These are phyloP conservation scores for Ochotona princeps DNA, from an alignment of 2,113 vertebrate genomes.

Conservation along the genomic window DNA sequence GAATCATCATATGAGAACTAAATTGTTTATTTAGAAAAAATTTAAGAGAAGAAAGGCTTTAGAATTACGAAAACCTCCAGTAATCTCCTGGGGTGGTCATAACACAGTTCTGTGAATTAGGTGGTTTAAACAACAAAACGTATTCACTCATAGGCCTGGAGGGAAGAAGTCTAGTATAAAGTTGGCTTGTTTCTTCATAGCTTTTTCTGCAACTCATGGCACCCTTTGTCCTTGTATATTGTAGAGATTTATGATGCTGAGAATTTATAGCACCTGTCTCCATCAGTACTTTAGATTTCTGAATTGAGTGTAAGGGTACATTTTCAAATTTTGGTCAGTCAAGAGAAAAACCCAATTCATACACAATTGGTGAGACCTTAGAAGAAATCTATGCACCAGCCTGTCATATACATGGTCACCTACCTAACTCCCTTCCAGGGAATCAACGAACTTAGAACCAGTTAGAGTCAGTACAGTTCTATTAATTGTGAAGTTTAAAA, in stretches of 20 bases:
- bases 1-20: background rate
- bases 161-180: background rate
- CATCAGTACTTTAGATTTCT: background rate
- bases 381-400: no score
- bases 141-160: background rate
- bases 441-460: background rate
- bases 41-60: background rate
- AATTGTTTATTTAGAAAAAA: background rate
- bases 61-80: background rate
- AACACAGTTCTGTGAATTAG: background rate
- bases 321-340: background rate
- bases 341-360: background rate
- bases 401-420: no score
- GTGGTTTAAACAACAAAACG: background rate
- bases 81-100: background rate
- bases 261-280: background rate
- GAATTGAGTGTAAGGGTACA: background rate
- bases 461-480: background rate
- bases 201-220: background rate
- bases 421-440: background rate
- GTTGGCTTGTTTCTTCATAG: background rate
- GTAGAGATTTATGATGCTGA: background rate
- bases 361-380: background rate
- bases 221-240: background rate
- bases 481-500: background rate